Conservation (phyloP, 2,113 vertebrate genomes). For the Limnothrissa miodon region DNA sequence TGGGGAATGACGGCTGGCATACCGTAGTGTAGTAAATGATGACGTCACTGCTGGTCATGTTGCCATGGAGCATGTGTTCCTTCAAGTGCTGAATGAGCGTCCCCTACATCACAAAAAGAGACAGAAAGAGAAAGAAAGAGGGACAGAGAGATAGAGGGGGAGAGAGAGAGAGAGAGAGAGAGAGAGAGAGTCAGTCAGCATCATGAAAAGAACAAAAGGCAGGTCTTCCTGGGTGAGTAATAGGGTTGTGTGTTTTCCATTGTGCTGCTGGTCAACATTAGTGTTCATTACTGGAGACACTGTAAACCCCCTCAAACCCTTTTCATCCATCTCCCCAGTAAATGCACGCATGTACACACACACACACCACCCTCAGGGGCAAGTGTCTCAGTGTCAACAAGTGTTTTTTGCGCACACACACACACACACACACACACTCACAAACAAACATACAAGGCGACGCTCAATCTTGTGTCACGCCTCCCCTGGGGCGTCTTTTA, state of each 20-base stretch:
- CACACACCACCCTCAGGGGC: no score
- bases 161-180: conserved; percentile 12
- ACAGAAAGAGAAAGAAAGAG: conserved; percentile 19
- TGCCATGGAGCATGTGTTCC: conserved; percentile 90
- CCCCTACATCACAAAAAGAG: conserved; percentile 70
- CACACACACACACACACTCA: conserved; percentile 10
- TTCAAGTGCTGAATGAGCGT: conserved; percentile 94
- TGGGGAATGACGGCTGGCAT: conserved; percentile 46
- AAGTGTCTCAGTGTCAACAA: no score
- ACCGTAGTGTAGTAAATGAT: conserved; percentile 95
- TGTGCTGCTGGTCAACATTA: background rate
- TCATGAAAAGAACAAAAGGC: background rate
- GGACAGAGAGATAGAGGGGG: no score
- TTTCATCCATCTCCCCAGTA: background rate
- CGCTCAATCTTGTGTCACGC: background rate
- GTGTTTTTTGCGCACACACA: background rate
- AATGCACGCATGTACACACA: background rate
- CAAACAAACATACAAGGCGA: background rate
- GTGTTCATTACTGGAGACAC: no score
- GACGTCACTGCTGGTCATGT: conserved; percentile 82
- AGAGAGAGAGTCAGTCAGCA: conserved; percentile 6
- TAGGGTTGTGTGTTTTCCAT: background rate
- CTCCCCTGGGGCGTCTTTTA: background rate
- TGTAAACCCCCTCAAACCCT: background rate
- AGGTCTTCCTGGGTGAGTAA: background rate